Conservation (phyloP, 2,888 invertebrate species). For the Rhyacophila evoluta region DNA sequence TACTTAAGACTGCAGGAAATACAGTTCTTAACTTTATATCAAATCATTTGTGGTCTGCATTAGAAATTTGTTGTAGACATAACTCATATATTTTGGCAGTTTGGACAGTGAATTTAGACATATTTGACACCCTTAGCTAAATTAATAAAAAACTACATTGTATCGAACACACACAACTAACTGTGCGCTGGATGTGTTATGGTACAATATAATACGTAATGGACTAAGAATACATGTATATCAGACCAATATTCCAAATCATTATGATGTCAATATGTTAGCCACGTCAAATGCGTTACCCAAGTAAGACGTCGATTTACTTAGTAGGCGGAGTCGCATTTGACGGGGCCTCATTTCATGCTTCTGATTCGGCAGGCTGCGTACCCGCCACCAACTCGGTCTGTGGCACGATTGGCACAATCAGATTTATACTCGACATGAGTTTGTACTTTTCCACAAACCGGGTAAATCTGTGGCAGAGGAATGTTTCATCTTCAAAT, state of each 20-base stretch:
- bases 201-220: conserved; percentile 19
- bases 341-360: conserved; percentile 59
- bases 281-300: conserved; percentile 38
- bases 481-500: conserved; percentile 95
- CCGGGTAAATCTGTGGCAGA: conserved; percentile 96
- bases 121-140: conserved; percentile 26
- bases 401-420: conserved; percentile 83
- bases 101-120: conserved; percentile 27
- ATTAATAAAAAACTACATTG: conserved; percentile 28
- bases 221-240: conserved; percentile 35
- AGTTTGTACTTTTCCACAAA: conserved; percentile 99
- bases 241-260: conserved; percentile 40
- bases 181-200: background rate
- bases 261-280: background rate
- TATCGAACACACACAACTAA: background rate
- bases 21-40: too few relatives aligned
- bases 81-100: background rate
- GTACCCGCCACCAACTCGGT: background rate
- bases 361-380: conserved; percentile 66
- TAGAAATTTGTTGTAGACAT: too few relatives aligned
- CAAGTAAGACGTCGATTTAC: conserved; percentile 29
- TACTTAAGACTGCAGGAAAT: too few relatives aligned
- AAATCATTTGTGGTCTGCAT: too few relatives aligned
- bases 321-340: conserved; percentile 49
- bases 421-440: conserved; percentile 98